phyloP scores from a whole-genome alignment of 2,888 invertebrate species.

The Nudaria mundana region DNA sequence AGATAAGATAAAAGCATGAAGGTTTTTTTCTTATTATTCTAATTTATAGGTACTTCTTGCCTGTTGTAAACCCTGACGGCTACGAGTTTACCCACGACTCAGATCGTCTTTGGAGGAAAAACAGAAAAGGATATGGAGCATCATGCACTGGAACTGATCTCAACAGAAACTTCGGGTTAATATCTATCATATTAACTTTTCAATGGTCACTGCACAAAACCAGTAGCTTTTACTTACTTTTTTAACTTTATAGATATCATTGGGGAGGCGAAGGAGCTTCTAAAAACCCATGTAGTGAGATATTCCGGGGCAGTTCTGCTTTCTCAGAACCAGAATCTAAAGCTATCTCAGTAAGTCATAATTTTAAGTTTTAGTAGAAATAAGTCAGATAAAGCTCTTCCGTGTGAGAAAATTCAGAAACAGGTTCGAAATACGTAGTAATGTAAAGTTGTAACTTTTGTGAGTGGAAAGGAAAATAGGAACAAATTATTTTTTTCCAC shows the following conservation, averaged over 20 bases:
- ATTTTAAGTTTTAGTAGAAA: neutral
- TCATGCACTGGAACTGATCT: conserved; percentile 89
- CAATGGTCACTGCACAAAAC: neutral
- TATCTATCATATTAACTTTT: neutral
- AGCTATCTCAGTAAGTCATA: conserved; percentile 75
- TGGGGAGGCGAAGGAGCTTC: conserved; percentile 95
- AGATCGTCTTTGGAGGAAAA: conserved; percentile 93
- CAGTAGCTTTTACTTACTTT: neutral
- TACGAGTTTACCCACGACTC: conserved; percentile 91
- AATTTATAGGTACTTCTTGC: conserved; percentile 83
- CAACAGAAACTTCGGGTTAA: conserved; percentile 91
- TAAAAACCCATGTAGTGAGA: conserved; percentile 90
- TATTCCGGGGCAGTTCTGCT: conserved; percentile 88
- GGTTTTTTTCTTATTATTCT: neutral
- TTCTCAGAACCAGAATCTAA: conserved; percentile 94
- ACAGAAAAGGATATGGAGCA: conserved; percentile 76
- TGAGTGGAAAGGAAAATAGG: too few relatives aligned
- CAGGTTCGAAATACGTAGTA: too few relatives aligned
- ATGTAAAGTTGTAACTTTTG: too few relatives aligned
- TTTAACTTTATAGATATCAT: conserved; percentile 77
- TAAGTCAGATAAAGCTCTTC: too few relatives aligned
- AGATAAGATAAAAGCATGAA: too few relatives aligned
- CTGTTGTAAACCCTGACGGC: conserved; percentile 92
- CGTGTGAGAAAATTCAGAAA: too few relatives aligned
- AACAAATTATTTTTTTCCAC: too few relatives aligned